These are phyloP conservation scores for Pollicipes pollicipes DNA, from an alignment of 1,140 invertebrate species.

Conservation along the genomic window DNA sequence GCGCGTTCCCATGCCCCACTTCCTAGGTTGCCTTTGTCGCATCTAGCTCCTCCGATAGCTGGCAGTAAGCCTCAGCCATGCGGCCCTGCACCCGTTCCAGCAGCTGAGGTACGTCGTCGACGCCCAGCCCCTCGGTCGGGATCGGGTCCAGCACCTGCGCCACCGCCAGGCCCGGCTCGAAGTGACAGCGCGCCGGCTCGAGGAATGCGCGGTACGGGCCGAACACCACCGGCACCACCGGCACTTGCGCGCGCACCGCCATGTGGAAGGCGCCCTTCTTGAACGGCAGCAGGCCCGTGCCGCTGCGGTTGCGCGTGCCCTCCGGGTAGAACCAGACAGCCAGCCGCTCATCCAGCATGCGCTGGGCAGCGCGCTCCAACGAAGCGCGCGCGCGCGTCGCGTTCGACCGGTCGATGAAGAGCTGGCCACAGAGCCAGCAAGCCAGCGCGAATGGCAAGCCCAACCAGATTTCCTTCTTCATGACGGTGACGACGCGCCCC, in stretches of 20 bases:
- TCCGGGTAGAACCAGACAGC: constrained; percentile 33
- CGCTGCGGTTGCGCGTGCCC: constrained; percentile 32
- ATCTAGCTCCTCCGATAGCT: no score
- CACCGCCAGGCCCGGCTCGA: constrained; percentile 46
- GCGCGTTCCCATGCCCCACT: no score
- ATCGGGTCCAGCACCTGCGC: constrained; percentile 26
- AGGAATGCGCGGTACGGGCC: constrained; percentile 71
- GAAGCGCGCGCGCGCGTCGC: constrained; percentile 56
- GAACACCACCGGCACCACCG: constrained; percentile 74
- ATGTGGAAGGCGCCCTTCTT: constrained; percentile 92
- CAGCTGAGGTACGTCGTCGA: no score
- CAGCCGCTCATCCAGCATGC: constrained; percentile 37
- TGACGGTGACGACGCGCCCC: constrained; percentile 44
- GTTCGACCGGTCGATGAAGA: constrained; percentile 76
- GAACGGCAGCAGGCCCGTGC: constrained; percentile 30
- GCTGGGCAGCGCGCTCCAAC: constrained; percentile 53
- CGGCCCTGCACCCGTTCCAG: no score
- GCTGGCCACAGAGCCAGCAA: constrained; percentile 67
- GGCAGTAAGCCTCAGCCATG: no score
- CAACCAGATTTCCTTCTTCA: constrained; percentile 75
- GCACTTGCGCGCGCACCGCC: no score
- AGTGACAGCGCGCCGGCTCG: constrained; percentile 51
- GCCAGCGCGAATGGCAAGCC: constrained; percentile 75
- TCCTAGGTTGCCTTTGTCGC: no score
- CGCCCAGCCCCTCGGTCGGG: constrained; percentile 25